Base-by-base conservation (phyloP, 2,888 invertebrate genomes). In the Ophonus ardosiacus region DNA sequence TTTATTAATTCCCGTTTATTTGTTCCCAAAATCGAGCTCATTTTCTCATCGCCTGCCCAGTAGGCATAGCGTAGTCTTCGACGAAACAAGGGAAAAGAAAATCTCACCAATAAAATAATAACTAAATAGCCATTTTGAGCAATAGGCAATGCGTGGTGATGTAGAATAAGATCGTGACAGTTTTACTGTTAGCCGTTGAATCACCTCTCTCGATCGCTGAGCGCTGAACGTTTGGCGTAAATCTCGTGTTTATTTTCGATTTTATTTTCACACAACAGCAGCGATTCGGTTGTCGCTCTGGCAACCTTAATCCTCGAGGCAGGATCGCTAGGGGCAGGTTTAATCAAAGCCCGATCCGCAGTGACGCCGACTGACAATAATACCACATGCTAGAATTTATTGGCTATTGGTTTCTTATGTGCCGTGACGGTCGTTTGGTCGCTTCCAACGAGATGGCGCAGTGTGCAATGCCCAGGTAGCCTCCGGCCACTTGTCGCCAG, bases 321-420 rank as follows among this genome's bases (percentile, higher is more conserved):
- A 76, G 17, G 51, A 38, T 17, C 76, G 76, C 76, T 13, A 7
- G 21, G 76, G 76, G 76, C 76, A 76, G 88, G 88, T 89, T 89
- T 89, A 89, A 90, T 90, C 89, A 89, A 90, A 90, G 89, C 89
- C 89, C 89, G 89, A 90, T 90, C 88, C 89, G 87, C 87, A 88
- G 89, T 89, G 89, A 89, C 89, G 89, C 89, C 88, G 88, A 88
- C 89, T 89, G 89, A 89, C 89, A 89, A 89, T 89, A 89, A 89
- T 89, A 88, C 89, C 88, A 86, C 87, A 88, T 87, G 88, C 88
- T 88, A 87, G 88, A 89, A 86, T 89, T 89, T 89, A 89, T 89
- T 89, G 89, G 88, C 88, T 89, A 88, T 89, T 87, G 88, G 88
- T 88, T 89, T 88, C 87, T 87, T 76, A 76, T 76, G 76, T 76